A percentile compares a stretch with the other conserved stretches of the same genome.
Conservation (phyloP, 2,888 invertebrate genomes). For the Iphiclides podalirius region DNA sequence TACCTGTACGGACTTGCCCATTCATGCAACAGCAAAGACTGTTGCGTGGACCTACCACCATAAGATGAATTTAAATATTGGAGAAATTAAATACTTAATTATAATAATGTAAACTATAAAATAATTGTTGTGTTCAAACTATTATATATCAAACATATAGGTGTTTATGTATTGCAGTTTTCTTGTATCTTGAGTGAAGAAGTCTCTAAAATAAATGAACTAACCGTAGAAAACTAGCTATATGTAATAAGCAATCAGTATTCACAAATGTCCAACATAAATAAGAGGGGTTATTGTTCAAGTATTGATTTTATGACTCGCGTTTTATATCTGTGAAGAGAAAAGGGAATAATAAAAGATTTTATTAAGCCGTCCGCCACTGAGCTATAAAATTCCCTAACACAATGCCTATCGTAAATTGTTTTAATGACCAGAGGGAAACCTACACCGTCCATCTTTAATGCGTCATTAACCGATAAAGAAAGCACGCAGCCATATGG, state of each 20-base stretch:
- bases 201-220: no score
- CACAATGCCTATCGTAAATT: constrained; percentile 40
- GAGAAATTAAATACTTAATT: no score
- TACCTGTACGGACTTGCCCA: no score
- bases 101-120: no score
- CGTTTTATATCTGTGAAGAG: constrained; percentile 22
- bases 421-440: constrained; percentile 35
- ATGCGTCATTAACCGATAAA: constrained; percentile 36
- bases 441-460: constrained; percentile 33
- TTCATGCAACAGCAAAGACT: no score
- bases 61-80: no score
- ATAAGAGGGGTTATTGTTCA: constrained; percentile 19
- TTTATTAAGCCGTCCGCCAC: constrained; percentile 36
- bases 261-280: constrained; percentile 17
- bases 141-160: no score
- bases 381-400: constrained; percentile 36
- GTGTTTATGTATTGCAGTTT: no score
- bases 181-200: no score
- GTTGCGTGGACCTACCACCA: no score
- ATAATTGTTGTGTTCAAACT: no score
- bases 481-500: constrained; percentile 35
- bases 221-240: no score
- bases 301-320: constrained; percentile 25
- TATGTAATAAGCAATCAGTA: constrained; percentile 15
- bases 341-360: constrained; percentile 34